Evolutionary conservation across 1,140 invertebrate species (phyloP).

Genomic region (Melitaea cinxia): DNA sequence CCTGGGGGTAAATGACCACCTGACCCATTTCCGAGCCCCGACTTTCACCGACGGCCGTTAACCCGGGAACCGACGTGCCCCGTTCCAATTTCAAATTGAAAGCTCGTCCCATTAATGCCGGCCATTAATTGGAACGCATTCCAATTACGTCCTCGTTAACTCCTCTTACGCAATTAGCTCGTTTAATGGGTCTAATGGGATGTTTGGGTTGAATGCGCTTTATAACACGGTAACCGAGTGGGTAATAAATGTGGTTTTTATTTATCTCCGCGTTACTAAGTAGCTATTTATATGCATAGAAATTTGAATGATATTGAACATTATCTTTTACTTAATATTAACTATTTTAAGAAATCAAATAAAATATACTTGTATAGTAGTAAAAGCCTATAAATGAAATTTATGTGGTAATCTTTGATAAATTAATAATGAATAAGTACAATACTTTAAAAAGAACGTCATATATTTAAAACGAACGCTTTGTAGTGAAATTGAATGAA

Average conservation of each 20-base stretch:
- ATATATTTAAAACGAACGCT: too few relatives aligned
- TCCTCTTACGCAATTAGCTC: constrained; percentile 70
- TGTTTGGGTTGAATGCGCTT: constrained; percentile 21
- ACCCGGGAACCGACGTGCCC: constrained; percentile 67
- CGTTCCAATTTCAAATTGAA: constrained; percentile 61
- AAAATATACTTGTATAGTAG: too few relatives aligned
- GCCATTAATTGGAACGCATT: constrained; percentile 74
- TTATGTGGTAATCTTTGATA: too few relatives aligned
- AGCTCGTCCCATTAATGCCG: constrained; percentile 37
- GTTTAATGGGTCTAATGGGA: constrained; percentile 28
- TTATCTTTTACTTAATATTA: too few relatives aligned
- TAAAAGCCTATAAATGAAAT: too few relatives aligned
- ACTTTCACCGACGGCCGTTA: constrained; percentile 74
- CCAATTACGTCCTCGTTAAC: constrained; percentile 74
- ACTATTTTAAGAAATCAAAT: too few relatives aligned
- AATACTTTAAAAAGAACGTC: too few relatives aligned
- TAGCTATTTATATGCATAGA: neutral
- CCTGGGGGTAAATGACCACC: constrained; percentile 70
- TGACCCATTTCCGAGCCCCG: constrained; percentile 68
- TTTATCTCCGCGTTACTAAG: constrained; percentile 1
- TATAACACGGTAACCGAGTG: constrained; percentile 25
- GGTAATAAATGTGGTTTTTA: constrained; percentile 16
- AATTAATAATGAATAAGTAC: too few relatives aligned
- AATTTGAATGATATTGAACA: neutral
- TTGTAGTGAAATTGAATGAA: neutral